Conservation (phyloP, 92 coral and sea anemone genomes). For the Parazoanthus atlanticus region DNA sequence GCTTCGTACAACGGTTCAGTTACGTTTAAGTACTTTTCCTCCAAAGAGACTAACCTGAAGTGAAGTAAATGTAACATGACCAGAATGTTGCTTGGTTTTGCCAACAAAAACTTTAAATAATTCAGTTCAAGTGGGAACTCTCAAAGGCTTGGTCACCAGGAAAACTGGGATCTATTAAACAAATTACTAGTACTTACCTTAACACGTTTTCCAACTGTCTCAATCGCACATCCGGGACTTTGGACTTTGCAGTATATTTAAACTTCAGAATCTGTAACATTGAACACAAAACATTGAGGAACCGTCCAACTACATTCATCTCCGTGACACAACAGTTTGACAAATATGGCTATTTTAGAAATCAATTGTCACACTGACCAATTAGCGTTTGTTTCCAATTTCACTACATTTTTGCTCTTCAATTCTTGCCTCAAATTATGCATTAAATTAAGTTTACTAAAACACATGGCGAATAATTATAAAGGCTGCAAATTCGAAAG, state of each 20-base stretch:
- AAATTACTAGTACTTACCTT: constrained; percentile 53
- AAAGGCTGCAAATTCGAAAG: no score
- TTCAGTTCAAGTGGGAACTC: neutral
- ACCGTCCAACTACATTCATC: neutral
- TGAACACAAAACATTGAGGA: neutral
- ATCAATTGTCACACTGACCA: no score
- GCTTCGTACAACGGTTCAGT: no score
- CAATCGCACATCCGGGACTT: constrained; percentile 73
- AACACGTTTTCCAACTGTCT: constrained; percentile 62
- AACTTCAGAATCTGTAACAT: constrained; percentile 77
- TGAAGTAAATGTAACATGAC: no score
- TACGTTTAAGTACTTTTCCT: neutral
- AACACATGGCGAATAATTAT: no score
- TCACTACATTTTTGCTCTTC: no score
- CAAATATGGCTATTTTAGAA: neutral
- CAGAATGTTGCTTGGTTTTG: no score
- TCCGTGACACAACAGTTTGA: neutral
- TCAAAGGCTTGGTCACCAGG: neutral
- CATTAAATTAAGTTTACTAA: no score
- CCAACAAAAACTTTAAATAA: no score
- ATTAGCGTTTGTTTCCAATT: no score
- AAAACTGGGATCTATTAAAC: neutral
- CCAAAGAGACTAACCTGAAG: neutral
- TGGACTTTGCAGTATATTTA: constrained; percentile 66
- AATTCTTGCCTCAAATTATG: no score